Evolutionary conservation across 2,113 vertebrate genomes (phyloP).

Genomic region (Eptesicus fuscus): DNA sequence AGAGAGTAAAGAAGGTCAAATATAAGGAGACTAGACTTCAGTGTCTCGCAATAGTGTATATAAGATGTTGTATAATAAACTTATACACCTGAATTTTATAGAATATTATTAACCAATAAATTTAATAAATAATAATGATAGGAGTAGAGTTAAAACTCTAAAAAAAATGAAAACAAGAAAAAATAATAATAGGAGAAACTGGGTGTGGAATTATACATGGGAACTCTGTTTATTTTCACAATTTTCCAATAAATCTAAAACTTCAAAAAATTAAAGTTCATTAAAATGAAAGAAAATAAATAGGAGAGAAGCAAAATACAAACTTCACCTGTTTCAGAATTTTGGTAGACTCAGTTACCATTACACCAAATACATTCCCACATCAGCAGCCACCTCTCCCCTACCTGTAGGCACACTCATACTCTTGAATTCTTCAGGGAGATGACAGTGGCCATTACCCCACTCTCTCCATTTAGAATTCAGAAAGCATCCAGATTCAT

Average conservation of each 20-base stretch:
- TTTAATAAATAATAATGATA: not conserved
- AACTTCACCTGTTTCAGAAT: not conserved
- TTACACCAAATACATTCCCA: not conserved
- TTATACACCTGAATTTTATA: not conserved
- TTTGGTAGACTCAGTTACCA: not conserved
- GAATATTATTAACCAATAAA: not conserved
- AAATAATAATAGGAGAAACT: not conserved
- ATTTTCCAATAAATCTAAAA: constrained; percentile 8
- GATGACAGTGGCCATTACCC: not conserved
- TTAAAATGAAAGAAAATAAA: not conserved
- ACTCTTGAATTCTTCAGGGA: not conserved
- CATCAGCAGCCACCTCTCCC: not conserved
- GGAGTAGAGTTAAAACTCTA: not conserved
- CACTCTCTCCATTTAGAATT: not conserved
- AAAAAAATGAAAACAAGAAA: not conserved
- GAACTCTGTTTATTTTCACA: not conserved
- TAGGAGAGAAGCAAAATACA: not conserved
- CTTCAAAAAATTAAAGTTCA: not conserved
- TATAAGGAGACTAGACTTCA: not conserved
- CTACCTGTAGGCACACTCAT: not conserved
- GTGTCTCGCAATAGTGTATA: too few relatives aligned
- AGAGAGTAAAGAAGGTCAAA: not conserved
- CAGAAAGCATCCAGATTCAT: not conserved
- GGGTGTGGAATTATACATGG: not conserved
- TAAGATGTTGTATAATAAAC: not conserved